A percentile compares a stretch with the other conserved stretches of the same genome.
phyloP scores from a whole-genome alignment of 2,113 vertebrate species.

The Cyphomyrus plagiostoma region DNA sequence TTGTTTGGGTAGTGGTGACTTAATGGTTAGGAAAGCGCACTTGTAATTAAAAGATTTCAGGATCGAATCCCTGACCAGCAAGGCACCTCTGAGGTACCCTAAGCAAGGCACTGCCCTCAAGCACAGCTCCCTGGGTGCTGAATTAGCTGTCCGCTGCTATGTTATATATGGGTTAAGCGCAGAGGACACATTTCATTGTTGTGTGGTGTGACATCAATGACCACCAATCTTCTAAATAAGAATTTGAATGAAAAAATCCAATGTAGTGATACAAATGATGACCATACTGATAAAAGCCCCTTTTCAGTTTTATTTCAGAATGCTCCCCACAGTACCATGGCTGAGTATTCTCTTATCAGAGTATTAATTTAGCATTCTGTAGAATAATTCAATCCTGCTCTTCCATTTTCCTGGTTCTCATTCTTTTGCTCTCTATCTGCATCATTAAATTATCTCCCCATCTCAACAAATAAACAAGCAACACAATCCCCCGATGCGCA shows the following conservation, averaged over 20 bases:
- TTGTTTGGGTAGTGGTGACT: too few relatives aligned
- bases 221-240: neutral
- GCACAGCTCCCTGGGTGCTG: too few relatives aligned
- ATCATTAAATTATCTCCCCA: neutral
- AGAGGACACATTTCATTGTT: too few relatives aligned
- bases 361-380: neutral
- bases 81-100: too few relatives aligned
- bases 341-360: neutral
- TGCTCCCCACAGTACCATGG: neutral
- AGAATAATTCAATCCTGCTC: neutral
- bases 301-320: neutral
- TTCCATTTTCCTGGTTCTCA: neutral
- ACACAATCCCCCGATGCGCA: neutral
- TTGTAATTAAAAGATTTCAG: too few relatives aligned
- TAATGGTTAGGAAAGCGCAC: too few relatives aligned
- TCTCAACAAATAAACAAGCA: neutral
- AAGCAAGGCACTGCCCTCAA: too few relatives aligned
- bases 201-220: too few relatives aligned
- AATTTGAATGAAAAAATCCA: neutral
- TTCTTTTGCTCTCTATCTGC: neutral
- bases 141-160: too few relatives aligned
- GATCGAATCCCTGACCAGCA: too few relatives aligned
- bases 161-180: too few relatives aligned
- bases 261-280: neutral
- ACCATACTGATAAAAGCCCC: neutral